phyloP scores from a whole-genome alignment of 2,888 invertebrate species.

The Rutpela maculata region DNA sequence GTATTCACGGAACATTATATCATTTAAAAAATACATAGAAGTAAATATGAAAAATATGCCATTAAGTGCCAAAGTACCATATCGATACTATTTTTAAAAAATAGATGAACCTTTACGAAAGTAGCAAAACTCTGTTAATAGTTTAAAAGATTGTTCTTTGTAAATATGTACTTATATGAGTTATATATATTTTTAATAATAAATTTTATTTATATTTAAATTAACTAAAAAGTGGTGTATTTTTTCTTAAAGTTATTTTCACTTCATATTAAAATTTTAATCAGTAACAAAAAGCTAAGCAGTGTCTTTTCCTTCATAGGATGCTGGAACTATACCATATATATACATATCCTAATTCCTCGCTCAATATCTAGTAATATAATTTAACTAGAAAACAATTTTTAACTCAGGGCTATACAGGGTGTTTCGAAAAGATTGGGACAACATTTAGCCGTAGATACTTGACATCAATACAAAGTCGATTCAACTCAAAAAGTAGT shows the following conservation, averaged over 20 bases:
- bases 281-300: too few species aligned
- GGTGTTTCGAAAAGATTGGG: too few species aligned
- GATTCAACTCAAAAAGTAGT: too few species aligned
- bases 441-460: too few species aligned
- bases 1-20: neutral
- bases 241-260: neutral
- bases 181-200: neutral
- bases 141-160: neutral
- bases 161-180: constrained; percentile 1
- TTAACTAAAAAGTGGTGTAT: neutral
- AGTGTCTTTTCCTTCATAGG: too few species aligned
- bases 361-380: too few species aligned
- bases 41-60: neutral
- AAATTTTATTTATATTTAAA: constrained; percentile 3
- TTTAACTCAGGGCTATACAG: too few species aligned
- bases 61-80: neutral
- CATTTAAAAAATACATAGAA: neutral
- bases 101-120: neutral
- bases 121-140: neutral
- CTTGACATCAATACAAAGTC: too few species aligned
- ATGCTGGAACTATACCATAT: too few species aligned
- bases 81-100: neutral
- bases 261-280: too few species aligned
- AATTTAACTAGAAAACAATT: too few species aligned
- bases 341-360: too few species aligned